Evolutionary conservation across 2,113 vertebrate species (phyloP).

Genomic region (Nyctereutes procyonoides): DNA sequence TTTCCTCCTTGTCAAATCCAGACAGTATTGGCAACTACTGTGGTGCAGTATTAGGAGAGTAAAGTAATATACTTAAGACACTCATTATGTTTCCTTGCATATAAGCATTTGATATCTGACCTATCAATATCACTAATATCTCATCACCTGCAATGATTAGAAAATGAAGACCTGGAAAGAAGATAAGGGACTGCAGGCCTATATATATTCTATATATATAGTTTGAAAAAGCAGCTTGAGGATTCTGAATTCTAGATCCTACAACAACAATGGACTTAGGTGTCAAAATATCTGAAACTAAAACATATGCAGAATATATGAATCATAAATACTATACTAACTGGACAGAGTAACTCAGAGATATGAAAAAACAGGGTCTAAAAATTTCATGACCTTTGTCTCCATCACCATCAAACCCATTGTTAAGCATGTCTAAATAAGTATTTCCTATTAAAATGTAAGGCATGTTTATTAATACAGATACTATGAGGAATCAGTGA

Average conservation of each 20-base stretch:
- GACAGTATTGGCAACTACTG: not conserved
- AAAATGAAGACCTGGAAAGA: not conserved
- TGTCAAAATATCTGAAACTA: not conserved
- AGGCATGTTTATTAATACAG: not conserved
- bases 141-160: not conserved
- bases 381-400: not conserved
- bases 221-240: not conserved
- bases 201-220: not conserved
- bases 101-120: constrained; percentile 9
- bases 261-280: not conserved
- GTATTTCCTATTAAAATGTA: constrained; percentile 9
- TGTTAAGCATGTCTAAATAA: not conserved
- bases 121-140: not conserved
- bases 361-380: not conserved
- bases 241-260: constrained; percentile 14
- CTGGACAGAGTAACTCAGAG: not conserved
- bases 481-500: not conserved
- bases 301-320: not conserved
- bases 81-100: not conserved
- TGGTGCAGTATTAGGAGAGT: not conserved
- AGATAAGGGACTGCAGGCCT: not conserved
- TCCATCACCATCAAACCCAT: not conserved
- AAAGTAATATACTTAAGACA: not conserved
- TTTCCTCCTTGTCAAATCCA: not conserved
- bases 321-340: not conserved